phyloP scores from a whole-genome alignment of 2,113 vertebrate genomes.

The Microtus ochrogaster region DNA sequence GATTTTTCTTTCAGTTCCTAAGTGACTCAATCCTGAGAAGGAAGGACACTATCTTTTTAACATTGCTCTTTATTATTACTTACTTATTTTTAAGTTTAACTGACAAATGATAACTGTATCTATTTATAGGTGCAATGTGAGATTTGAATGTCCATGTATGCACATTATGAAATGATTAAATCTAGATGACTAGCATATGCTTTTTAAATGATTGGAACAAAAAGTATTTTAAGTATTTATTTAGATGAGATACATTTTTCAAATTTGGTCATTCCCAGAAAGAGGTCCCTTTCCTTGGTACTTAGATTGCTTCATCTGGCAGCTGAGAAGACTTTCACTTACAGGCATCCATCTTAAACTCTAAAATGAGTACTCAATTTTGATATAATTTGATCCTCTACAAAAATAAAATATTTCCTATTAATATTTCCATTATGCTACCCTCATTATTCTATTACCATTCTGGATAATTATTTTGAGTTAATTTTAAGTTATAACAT shows the following conservation, averaged over 20 bases:
- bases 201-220: not conserved
- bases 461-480: not conserved
- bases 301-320: not conserved
- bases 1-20: not conserved
- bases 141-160: not conserved
- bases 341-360: not conserved
- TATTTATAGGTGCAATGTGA: not conserved
- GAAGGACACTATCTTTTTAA: not conserved
- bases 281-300: not conserved
- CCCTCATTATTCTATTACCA: not conserved
- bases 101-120: not conserved
- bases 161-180: not conserved
- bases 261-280: not conserved
- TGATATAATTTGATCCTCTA: not conserved
- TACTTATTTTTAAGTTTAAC: not conserved
- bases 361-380: not conserved
- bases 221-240: not conserved
- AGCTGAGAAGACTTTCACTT: not conserved
- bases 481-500: not conserved
- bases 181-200: not conserved
- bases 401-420: slow-evolving; percentile 9
- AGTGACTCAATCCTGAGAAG: not conserved
- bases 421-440: not conserved
- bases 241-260: not conserved
- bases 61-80: not conserved